Evolutionary conservation across 2,888 invertebrate species (phyloP), one percentile per base, ranked within the genome.

Genomic region (Argyresthia albistria): DNA sequence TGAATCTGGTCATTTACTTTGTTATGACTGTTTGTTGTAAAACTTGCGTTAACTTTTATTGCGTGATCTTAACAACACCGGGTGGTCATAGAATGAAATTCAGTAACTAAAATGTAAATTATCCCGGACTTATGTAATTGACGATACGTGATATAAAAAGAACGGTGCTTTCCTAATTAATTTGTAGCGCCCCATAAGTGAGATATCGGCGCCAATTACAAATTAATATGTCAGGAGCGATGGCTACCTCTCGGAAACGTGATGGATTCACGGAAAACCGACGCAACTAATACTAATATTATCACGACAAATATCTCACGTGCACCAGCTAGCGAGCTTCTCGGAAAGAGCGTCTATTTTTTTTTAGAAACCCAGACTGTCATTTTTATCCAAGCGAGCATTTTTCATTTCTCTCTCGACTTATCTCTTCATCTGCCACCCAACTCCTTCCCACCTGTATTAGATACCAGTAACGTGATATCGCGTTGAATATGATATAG

Each of bases 201-300:
- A 58, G 63, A 69, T 63, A 70, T 73, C 70, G 69, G 64, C 59
- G 64, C 64, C 66, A 71, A 71, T 71, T 66, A 65, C 70, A 71
- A 77, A 77, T 78, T 74, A 77, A 77, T 58, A 57, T 71, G 77
- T 77, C 74, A 71, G 63, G 67, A 59, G 55, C 59, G 62, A 56
- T 60, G 39, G 53, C 53, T 59, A 65, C 66, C 67, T 45, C 25
- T 25, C 25, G 25, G 25, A 25, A 25, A 25, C 52, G 61, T 65
- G 63, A 66, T 67, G 61, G 51, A 16, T 82, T 82, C 83, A 73
- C 60, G 69, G 82, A 83, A 82, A 67, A 59, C 66, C 67, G 59
- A 61, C 66, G 66, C 58, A 68, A 73, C 82, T 79, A 80, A 83
- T 80, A 80, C 81, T 78, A 81, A 83, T 81, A 80, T 83, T 82